A percentile compares a stretch with the other conserved stretches of the same genome.
Conservation (phyloP, 2,797 vertebrate species). For the Sebastolobus altivelis region DNA sequence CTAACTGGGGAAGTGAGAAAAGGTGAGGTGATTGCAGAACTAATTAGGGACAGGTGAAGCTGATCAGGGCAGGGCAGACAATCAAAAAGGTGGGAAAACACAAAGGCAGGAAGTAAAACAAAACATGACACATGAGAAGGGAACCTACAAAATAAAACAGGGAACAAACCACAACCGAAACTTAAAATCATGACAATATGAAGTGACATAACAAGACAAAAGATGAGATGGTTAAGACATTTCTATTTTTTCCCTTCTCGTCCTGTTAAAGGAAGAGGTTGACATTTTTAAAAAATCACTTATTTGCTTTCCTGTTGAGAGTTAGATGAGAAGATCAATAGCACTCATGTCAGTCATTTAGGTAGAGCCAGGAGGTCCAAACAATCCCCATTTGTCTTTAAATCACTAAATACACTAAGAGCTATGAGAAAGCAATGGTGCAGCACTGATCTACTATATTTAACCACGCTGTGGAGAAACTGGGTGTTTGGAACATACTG, state of each 20-base stretch:
- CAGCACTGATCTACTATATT: not conserved
- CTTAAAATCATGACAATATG: not conserved
- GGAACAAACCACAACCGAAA: no score
- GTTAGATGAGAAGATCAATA: not conserved
- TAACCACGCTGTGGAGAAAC: not conserved
- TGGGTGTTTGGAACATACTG: not conserved
- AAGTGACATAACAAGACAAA: not conserved
- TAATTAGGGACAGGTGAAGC: no score
- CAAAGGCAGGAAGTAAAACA: no score
- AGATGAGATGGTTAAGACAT: not conserved
- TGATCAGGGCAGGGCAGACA: no score
- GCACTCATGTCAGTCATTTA: not conserved
- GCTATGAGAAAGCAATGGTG: not conserved
- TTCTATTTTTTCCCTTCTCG: not conserved
- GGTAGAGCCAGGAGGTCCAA: not conserved
- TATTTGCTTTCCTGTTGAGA: not conserved
- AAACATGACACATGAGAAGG: no score
- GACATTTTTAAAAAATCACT: no score
- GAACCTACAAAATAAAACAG: no score
- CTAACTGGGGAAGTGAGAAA: no score
- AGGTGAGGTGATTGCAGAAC: no score
- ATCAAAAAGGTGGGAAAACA: no score
- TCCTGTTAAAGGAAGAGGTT: not conserved
- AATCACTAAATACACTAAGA: not conserved
- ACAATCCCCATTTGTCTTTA: not conserved